Percentiles rank a stretch among this genome's conserved stretches.
Conservation (phyloP, 2,888 invertebrate species). For the Sipha maydis region DNA sequence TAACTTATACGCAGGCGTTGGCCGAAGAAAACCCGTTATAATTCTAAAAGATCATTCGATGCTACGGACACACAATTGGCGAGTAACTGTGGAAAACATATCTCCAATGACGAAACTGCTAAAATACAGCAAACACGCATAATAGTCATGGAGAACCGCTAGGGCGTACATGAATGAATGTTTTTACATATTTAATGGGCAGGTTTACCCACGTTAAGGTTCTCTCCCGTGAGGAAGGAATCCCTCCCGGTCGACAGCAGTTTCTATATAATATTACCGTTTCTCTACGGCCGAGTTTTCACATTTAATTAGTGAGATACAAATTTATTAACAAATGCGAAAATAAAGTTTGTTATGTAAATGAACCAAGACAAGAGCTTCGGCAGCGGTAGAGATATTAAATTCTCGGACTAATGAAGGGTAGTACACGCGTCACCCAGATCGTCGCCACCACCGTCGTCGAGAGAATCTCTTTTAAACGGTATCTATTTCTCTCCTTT, state of each 20-base stretch:
- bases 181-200: background rate
- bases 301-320: background rate
- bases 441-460: background rate
- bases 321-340: slow-evolving; percentile 36
- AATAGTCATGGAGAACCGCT: background rate
- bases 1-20: too few relatives aligned
- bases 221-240: background rate
- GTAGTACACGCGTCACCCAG: background rate
- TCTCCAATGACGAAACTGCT: too few relatives aligned
- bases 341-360: slow-evolving; percentile 14
- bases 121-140: too few relatives aligned
- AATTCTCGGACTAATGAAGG: slow-evolving; percentile 8
- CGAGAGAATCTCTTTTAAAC: slow-evolving; percentile 14
- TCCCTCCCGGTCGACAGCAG: background rate
- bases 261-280: background rate
- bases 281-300: background rate
- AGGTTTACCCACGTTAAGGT: background rate
- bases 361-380: background rate
- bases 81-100: too few relatives aligned
- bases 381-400: background rate
- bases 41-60: too few relatives aligned
- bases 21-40: too few relatives aligned
- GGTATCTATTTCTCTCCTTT: background rate
- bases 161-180: background rate
- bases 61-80: too few relatives aligned